These are phyloP conservation scores for Capitella teleta DNA, from an alignment of 1,140 invertebrate species.

Conservation along the genomic window DNA sequence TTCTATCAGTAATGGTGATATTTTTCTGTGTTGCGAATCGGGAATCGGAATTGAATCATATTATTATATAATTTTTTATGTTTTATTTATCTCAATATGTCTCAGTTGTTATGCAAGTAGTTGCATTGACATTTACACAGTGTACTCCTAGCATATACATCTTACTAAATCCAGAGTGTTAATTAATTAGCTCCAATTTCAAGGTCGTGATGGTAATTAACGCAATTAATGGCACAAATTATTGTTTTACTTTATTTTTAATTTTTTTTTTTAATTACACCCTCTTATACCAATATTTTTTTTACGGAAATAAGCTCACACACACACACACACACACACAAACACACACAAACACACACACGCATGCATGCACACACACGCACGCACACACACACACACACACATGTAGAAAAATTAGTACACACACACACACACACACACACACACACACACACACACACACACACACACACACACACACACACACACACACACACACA, in stretches of 20 bases:
- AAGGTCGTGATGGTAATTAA: background rate
- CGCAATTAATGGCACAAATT: background rate
- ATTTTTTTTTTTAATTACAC: background rate
- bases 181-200: background rate
- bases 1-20: no score
- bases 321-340: conserved; percentile 1
- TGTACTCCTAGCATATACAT: background rate
- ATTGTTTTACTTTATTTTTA: background rate
- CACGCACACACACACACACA: no score
- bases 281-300: background rate
- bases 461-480: no score
- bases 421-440: conserved; percentile 1
- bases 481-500: no score
- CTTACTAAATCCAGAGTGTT: background rate
- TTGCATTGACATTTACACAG: background rate
- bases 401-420: background rate
- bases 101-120: background rate
- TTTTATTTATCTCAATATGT: background rate
- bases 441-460: conserved; percentile 1
- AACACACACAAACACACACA: background rate
- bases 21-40: no score
- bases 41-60: no score
- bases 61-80: no score
- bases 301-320: background rate
- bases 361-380: background rate